phyloP scores from a whole-genome alignment of 2,113 vertebrate species.

The Mobula hypostoma region DNA sequence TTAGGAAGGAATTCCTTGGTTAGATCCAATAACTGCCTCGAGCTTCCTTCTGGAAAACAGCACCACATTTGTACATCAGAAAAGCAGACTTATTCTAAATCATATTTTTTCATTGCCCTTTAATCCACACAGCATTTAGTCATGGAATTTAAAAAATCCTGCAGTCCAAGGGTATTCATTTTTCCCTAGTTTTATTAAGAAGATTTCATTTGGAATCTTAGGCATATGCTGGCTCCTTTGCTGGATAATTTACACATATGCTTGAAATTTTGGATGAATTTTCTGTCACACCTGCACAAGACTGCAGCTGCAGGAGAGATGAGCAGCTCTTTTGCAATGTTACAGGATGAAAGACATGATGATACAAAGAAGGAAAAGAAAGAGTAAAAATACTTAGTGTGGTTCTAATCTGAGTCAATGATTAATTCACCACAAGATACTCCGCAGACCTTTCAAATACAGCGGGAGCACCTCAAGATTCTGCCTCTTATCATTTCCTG shows the following conservation, averaged over 20 bases:
- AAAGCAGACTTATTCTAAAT: not conserved
- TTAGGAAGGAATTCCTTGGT: conserved; percentile 30
- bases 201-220: not conserved
- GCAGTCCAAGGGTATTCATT: not conserved
- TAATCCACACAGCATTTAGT: not conserved
- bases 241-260: not conserved
- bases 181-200: not conserved
- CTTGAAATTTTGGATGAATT: not conserved
- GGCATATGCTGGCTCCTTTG: not conserved
- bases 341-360: not conserved
- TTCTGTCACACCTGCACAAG: not conserved
- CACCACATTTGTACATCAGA: conserved; percentile 7
- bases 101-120: not conserved
- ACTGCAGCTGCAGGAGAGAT: not conserved
- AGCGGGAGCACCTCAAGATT: not conserved
- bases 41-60: conserved; percentile 29
- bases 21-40: conserved; percentile 3
- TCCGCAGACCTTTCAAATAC: not conserved
- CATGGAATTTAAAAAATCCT: not conserved
- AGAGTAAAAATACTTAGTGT: not conserved
- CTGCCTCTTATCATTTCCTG: conserved; percentile 10
- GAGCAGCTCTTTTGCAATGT: not conserved
- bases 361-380: not conserved
- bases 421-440: not conserved
- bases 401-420: not conserved